phyloP scores from a whole-genome alignment of 2,888 invertebrate genomes.

The Heterodera filipjevi region DNA sequence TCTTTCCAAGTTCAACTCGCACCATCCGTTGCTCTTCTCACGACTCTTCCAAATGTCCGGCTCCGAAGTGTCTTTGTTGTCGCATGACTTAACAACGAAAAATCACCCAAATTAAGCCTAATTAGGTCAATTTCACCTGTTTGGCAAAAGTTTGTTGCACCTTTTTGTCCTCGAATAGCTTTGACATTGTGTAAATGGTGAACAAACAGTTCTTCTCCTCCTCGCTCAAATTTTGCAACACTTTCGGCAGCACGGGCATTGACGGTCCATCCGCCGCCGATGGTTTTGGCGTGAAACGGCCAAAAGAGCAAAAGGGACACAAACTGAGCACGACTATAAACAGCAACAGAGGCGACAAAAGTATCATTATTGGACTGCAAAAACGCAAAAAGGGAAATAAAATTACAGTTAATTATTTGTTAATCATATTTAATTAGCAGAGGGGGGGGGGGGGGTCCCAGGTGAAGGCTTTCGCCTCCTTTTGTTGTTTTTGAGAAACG shows the following conservation, averaged over 20 bases:
- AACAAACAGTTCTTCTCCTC: slow-evolving; percentile 2
- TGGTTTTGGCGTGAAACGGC: neutral
- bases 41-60: slow-evolving; percentile 1
- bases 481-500: too few species aligned
- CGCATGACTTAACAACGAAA: neutral
- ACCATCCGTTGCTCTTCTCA: slow-evolving; percentile 2
- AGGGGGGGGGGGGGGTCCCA: too few species aligned
- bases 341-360: neutral
- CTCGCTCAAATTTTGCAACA: neutral
- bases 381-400: neutral
- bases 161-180: slow-evolving; percentile 9
- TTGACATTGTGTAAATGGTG: slow-evolving; percentile 6
- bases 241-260: neutral
- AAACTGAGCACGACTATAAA: neutral
- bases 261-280: neutral
- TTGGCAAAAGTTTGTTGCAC: neutral
- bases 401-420: too few species aligned
- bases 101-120: too few species aligned
- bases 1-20: slow-evolving; percentile 10
- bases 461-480: too few species aligned
- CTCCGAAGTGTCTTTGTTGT: neutral
- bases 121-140: neutral
- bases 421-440: too few species aligned
- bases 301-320: neutral
- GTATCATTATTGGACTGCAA: neutral